Conservation (phyloP, 1,140 invertebrate species). For the Ips typographus region DNA sequence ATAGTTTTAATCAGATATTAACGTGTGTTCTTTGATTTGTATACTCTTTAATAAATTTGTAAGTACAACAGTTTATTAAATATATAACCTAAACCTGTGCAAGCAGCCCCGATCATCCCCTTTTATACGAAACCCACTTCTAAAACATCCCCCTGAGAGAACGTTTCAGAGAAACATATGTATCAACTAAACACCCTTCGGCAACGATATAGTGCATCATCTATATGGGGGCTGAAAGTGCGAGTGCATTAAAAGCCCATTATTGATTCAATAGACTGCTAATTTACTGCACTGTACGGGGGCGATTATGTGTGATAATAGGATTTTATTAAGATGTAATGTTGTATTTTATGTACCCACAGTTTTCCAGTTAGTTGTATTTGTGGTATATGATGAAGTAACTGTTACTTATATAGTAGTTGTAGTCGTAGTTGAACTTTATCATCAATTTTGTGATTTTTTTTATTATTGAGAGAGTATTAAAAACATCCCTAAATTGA, state of each 20-base stretch:
- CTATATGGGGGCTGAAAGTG: slow-evolving; percentile 34
- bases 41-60: too few species aligned
- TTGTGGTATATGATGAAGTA: too few species aligned
- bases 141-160: slow-evolving; percentile 35
- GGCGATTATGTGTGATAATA: slow-evolving; percentile 27
- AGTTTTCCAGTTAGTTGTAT: too few species aligned
- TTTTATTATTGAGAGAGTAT: too few species aligned
- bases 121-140: slow-evolving; percentile 21
- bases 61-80: too few species aligned
- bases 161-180: slow-evolving; percentile 44
- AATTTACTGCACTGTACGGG: slow-evolving; percentile 38
- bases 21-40: too few species aligned
- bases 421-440: too few species aligned
- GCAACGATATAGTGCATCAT: slow-evolving; percentile 31
- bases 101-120: background rate
- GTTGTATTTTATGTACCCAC: background rate
- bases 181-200: slow-evolving; percentile 41
- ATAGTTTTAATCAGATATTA: background rate
- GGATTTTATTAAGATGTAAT: slow-evolving; percentile 30
- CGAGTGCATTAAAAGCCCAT: slow-evolving; percentile 46
- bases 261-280: slow-evolving; percentile 45
- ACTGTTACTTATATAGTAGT: too few species aligned
- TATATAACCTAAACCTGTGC: too few species aligned
- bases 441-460: too few species aligned
- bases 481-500: too few species aligned